A percentile compares a stretch with the other conserved stretches of the same genome.
These are phyloP conservation scores for Phyllostomus discolor DNA, from an alignment of 2,113 vertebrate species.

Conservation along the genomic window DNA sequence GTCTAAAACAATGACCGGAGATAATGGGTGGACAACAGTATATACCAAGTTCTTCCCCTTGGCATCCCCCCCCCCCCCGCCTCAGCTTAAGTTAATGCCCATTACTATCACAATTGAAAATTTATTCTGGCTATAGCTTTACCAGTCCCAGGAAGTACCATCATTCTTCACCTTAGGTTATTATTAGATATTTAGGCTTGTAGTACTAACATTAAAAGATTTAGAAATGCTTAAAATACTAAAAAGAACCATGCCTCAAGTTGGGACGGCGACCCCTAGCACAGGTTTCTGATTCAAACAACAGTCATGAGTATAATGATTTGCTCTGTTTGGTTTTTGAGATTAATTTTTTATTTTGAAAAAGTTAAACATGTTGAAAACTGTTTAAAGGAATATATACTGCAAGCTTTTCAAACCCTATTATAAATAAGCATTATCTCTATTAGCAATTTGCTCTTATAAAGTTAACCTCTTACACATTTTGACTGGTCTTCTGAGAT, in stretches of 20 bases:
- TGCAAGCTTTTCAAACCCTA: background rate
- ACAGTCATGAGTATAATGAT: background rate
- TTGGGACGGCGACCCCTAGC: background rate
- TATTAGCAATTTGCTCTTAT: background rate
- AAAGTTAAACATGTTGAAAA: background rate
- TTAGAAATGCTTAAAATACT: background rate
- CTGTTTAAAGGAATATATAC: background rate
- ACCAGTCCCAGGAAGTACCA: background rate
- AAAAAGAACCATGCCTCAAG: background rate
- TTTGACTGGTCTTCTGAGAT: background rate
- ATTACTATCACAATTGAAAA: background rate
- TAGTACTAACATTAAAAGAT: background rate
- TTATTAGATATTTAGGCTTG: background rate
- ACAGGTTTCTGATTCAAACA: background rate
- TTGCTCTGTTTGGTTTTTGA: background rate
- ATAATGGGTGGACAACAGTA: background rate
- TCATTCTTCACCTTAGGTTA: background rate
- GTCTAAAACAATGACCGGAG: background rate
- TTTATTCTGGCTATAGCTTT: background rate
- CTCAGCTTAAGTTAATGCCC: background rate
- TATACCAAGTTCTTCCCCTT: background rate
- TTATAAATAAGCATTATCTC: background rate
- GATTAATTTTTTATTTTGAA: background rate
- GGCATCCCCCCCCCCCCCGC: too few species aligned
- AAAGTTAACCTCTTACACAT: background rate